Conservation (phyloP, 2,888 invertebrate species). For the Meta bourneti region DNA sequence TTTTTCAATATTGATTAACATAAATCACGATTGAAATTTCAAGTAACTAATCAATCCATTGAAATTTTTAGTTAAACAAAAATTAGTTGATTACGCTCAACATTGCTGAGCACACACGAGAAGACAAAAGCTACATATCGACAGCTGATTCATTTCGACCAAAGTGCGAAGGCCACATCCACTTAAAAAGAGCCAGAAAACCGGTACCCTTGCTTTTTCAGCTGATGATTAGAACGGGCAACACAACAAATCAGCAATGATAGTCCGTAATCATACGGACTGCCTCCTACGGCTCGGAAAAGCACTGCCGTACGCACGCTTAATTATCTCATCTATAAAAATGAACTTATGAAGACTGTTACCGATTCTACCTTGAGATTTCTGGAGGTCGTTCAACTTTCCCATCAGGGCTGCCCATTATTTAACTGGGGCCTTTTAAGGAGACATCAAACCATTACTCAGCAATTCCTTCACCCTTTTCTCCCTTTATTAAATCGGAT, state of each 20-base stretch:
- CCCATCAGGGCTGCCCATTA: constrained; percentile 29
- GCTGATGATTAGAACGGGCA: not conserved
- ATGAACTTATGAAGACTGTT: not conserved
- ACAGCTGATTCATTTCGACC: not conserved
- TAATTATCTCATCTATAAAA: not conserved
- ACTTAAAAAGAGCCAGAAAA: not conserved
- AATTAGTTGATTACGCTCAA: too few relatives aligned
- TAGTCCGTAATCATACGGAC: not conserved
- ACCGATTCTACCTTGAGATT: not conserved
- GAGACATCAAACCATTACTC: constrained; percentile 32
- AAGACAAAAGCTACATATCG: not conserved
- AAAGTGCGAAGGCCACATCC: not conserved
- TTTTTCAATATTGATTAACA: too few relatives aligned
- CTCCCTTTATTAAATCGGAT: constrained; percentile 53
- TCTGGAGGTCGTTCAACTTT: constrained; percentile 53
- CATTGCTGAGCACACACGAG: too few relatives aligned
- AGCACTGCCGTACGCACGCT: not conserved
- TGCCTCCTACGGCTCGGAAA: not conserved
- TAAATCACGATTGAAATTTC: too few relatives aligned
- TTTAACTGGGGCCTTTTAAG: constrained; percentile 62
- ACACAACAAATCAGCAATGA: not conserved
- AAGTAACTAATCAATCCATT: too few relatives aligned
- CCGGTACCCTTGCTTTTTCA: not conserved
- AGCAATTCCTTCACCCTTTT: constrained; percentile 48
- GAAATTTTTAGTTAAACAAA: too few relatives aligned